Conservation (phyloP, 2,888 invertebrate genomes). For the Diabrotica balteata region DNA sequence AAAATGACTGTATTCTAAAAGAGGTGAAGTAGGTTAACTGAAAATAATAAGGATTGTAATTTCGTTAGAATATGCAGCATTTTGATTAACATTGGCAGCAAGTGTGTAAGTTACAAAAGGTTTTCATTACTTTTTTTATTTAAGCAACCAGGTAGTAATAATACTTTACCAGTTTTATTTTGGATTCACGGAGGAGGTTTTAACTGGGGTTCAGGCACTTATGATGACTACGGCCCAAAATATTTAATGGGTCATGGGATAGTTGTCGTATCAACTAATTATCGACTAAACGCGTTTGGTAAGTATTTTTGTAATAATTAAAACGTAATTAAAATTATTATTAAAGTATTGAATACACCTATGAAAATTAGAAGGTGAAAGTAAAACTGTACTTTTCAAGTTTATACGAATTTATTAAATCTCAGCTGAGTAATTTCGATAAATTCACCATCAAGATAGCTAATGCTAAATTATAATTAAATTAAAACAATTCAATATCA, state of each 20-base stretch:
- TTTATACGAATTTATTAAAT: background rate
- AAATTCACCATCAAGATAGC: too few relatives aligned
- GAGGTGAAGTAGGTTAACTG: too few relatives aligned
- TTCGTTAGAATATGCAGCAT: too few relatives aligned
- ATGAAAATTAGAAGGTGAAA: background rate
- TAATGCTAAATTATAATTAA: too few relatives aligned
- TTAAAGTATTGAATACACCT: background rate
- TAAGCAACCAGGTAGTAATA: slow-evolving; percentile 11
- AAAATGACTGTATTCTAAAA: too few relatives aligned
- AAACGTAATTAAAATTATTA: background rate
- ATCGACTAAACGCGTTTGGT: slow-evolving; percentile 20
- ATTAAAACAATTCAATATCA: too few relatives aligned
- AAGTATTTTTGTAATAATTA: background rate
- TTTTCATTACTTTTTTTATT: background rate
- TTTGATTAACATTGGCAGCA: too few relatives aligned
- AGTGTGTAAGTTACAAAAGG: too few relatives aligned
- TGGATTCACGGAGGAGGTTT: slow-evolving; percentile 27
- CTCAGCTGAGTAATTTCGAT: too few relatives aligned
- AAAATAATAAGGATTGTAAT: too few relatives aligned
- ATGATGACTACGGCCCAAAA: slow-evolving; percentile 18
- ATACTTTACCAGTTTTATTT: slow-evolving; percentile 15
- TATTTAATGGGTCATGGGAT: slow-evolving; percentile 23
- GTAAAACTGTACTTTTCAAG: background rate
- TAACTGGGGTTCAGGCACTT: slow-evolving; percentile 24
- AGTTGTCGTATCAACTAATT: slow-evolving; percentile 19